Conservation (phyloP, 2,888 invertebrate species). For the Temnothorax unifasciatus region DNA sequence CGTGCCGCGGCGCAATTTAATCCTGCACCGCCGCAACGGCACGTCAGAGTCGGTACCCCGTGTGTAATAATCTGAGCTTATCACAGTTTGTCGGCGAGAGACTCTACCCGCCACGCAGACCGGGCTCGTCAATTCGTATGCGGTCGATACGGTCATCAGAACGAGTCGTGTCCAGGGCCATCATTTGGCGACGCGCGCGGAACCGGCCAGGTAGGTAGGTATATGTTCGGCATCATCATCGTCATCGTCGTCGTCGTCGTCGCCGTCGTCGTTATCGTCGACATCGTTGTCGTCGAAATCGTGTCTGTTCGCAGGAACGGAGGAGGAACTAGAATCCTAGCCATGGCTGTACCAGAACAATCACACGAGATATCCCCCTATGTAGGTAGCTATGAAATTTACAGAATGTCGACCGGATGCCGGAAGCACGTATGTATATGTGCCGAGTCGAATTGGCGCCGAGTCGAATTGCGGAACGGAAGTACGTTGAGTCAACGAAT, state of each 20-base stretch:
- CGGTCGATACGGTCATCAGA: slow-evolving; percentile 78
- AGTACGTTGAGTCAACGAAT: background rate
- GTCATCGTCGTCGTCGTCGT: background rate
- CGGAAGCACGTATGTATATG: slow-evolving; percentile 18
- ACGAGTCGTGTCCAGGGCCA: slow-evolving; percentile 59
- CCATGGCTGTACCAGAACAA: slow-evolving; percentile 13
- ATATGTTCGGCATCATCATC: slow-evolving; percentile 28
- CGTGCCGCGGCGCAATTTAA: slow-evolving; percentile 31
- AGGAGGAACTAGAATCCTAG: background rate
- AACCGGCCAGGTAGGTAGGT: slow-evolving; percentile 32
- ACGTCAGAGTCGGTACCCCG: slow-evolving; percentile 10
- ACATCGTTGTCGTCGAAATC: background rate
- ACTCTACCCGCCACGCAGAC: slow-evolving; percentile 45
- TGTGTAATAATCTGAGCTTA: slow-evolving; percentile 72
- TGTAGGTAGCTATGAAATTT: slow-evolving; percentile 21
- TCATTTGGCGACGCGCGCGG: slow-evolving; percentile 59
- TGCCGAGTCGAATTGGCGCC: slow-evolving; percentile 24
- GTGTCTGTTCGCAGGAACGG: slow-evolving; percentile 1
- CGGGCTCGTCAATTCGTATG: slow-evolving; percentile 75
- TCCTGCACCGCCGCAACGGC: slow-evolving; percentile 1
- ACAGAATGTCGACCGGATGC: slow-evolving; percentile 28
- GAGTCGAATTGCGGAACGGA: slow-evolving; percentile 15
- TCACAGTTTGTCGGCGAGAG: slow-evolving; percentile 67
- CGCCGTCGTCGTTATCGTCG: background rate
- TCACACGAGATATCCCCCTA: slow-evolving; percentile 14